A percentile compares a stretch with the other conserved stretches of the same genome.
phyloP scores from a whole-genome alignment of 2,888 invertebrate species.

The Danaus chrysippus region DNA sequence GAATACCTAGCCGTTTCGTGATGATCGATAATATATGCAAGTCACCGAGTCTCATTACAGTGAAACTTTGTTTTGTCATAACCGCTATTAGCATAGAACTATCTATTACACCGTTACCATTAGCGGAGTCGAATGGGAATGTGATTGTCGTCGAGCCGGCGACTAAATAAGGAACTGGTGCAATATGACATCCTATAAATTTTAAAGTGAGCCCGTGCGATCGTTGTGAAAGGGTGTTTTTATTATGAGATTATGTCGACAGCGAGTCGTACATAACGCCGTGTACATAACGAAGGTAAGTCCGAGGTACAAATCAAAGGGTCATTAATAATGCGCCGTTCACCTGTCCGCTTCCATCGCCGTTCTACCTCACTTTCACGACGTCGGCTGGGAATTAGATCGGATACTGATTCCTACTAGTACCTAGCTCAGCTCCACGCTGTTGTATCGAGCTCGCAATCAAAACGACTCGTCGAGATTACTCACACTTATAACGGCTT shows the following conservation, averaged over 20 bases:
- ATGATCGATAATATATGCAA: constrained; percentile 58
- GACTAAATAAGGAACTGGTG: constrained; percentile 35
- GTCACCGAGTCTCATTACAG: constrained; percentile 47
- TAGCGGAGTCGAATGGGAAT: constrained; percentile 53
- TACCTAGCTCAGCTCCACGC: background rate
- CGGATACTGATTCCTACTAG: constrained; percentile 27
- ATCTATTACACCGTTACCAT: constrained; percentile 50
- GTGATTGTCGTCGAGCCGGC: constrained; percentile 37
- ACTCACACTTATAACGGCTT: background rate
- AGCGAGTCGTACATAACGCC: background rate
- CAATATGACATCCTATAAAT: constrained; percentile 33
- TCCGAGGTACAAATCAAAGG: constrained; percentile 43
- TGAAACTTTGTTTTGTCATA: constrained; percentile 46
- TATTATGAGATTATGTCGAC: constrained; percentile 16
- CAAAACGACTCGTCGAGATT: constrained; percentile 13
- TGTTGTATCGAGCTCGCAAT: constrained; percentile 21
- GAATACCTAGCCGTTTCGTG: constrained; percentile 48
- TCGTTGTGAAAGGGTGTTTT: constrained; percentile 20
- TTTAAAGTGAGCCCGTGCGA: constrained; percentile 20
- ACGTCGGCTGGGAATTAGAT: constrained; percentile 25
- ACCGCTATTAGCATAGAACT: constrained; percentile 52
- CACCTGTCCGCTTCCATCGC: constrained; percentile 54
- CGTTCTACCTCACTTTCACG: constrained; percentile 39
- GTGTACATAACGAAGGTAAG: constrained; percentile 29
- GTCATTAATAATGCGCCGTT: constrained; percentile 55